Evolutionary conservation across 1,140 invertebrate genomes (phyloP), one percentile per base, ranked within the genome.

Genomic region (Drosophila sechellia): DNA sequence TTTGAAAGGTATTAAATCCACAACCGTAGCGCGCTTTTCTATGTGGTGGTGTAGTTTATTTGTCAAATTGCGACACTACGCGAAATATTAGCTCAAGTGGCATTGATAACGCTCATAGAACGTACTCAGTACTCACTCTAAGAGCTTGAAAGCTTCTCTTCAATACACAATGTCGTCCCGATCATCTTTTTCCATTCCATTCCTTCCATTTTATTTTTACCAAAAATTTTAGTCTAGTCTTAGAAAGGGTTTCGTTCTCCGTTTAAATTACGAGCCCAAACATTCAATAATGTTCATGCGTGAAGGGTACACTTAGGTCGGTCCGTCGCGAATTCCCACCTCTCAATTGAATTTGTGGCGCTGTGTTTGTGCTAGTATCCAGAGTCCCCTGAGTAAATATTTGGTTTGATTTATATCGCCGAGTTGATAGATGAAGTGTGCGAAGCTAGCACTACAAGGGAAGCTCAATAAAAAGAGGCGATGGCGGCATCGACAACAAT

Each of bases 21-120:
- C 40, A 37, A 20, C 52, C 46, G 56, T 35, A 17, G 35, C 45
- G 8, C n/a, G 20, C 48, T 35, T 39, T 11, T 15, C 22, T 31
- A 11, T 27, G 40, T 20, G 35, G 25, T 40, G 34, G 15, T 49
- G 34, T 45, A 20, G 35, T 22, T 48, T 69, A 46, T 70, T 70
- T 70, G 42, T 35, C 5, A 31, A 39, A 35, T 68, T 39, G 5
- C 49, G 40, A n/a, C 58, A 17, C 35, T 58, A 12, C 10, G 55
- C 66, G 35, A 72, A 79, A 79, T 61, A 65, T 79, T 65, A 48
- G 52, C 59, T 75, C 80, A 84, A 83, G 55, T 75, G 49, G 43
- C 22, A 13, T 35, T 79, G 76, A 83, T 83, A 79, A 79, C 60
- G 27, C 46, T 25, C 15, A 22, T 6, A 1, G 45, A 55, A 35